Evolutionary conservation across 2,888 invertebrate species (phyloP), one percentile per base, ranked within the genome.

Genomic region (Eupithecia insigniata): DNA sequence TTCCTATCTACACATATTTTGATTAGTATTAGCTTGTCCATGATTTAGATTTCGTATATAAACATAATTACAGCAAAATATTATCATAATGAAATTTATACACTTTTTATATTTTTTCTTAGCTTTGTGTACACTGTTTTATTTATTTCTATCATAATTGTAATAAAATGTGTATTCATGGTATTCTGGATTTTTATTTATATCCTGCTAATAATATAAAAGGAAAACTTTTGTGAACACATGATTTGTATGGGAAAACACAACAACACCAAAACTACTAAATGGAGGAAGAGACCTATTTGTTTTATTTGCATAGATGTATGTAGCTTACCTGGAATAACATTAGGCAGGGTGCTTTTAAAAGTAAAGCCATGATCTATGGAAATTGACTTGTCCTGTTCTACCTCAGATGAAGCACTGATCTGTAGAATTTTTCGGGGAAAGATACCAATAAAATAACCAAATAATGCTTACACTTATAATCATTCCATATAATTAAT

Each of bases 381-480:
- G 43, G 10, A 43, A 3, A 43, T 39, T 39, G 14, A 2, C 4
- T 34, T 14, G 14, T 36, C 36, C 14, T 14, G 36, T 36, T 14
- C 46, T 46, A 46, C 46, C n/a, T 46, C 39, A 39, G 39, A 39
- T 16, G 6, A 43, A 6, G 18, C 43, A 39, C 39, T 16, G 43
- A 43, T 43, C 43, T 43, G n/a, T 16, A 43, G 43, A 10, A 10
- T 22, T 51, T 26, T 26, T 4, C 26, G 4, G 26, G 51, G 4
- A 55, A 12, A 26, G 55, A 5, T 55, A n/a, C 26, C 62, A 71
- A 58, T 62, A 71, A 71, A 71, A 67, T 39, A 36, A n/a, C 7
- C 28, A 22, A 55, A 22, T 34, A 73, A 83, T 82, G 82, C 89
- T 90, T 90, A 89, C 85, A 89, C 82, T 86, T 88, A 88, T 82